Evolutionary conservation across 2,113 vertebrate genomes (phyloP).

Genomic region (Xiphophorus hellerii): DNA sequence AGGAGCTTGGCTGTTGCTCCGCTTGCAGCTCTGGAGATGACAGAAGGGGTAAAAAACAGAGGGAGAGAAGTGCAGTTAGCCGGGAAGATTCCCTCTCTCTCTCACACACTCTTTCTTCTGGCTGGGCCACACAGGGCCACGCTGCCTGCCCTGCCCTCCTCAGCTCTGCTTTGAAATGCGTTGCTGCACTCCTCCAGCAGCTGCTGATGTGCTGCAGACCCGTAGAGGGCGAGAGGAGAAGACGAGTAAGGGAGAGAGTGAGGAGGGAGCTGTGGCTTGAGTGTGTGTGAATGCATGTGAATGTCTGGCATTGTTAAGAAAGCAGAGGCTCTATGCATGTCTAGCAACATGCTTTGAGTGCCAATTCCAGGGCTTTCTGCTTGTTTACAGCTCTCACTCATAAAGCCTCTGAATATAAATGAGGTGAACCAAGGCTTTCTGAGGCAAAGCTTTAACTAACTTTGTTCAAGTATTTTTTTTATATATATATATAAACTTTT

Average conservation of each 20-base stretch:
- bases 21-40: slow-evolving; percentile 84
- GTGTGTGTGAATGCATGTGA: slow-evolving; percentile 52
- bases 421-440: slow-evolving; percentile 49
- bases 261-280: slow-evolving; percentile 12
- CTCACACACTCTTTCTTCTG: slow-evolving; percentile 35
- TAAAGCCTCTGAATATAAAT: slow-evolving; percentile 71
- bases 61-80: slow-evolving; percentile 59
- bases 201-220: slow-evolving; percentile 68
- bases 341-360: slow-evolving; percentile 45
- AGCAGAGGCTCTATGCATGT: slow-evolving; percentile 18
- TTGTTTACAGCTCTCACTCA: slow-evolving; percentile 71
- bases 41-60: not conserved
- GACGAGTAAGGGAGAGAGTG: slow-evolving; percentile 12
- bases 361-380: slow-evolving; percentile 56
- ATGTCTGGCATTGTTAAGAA: slow-evolving; percentile 57
- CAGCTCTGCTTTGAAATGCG: slow-evolving; percentile 52
- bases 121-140: slow-evolving; percentile 63
- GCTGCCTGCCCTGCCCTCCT: slow-evolving; percentile 53
- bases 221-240: slow-evolving; percentile 35
- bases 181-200: slow-evolving; percentile 59
- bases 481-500: slow-evolving; percentile 7
- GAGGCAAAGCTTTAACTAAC: slow-evolving; percentile 33
- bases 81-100: slow-evolving; percentile 51
- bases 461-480: slow-evolving; percentile 18
- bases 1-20: slow-evolving; percentile 89